Evolutionary conservation across 2,113 vertebrate genomes (phyloP).

Genomic region (Crypturellus undulatus): DNA sequence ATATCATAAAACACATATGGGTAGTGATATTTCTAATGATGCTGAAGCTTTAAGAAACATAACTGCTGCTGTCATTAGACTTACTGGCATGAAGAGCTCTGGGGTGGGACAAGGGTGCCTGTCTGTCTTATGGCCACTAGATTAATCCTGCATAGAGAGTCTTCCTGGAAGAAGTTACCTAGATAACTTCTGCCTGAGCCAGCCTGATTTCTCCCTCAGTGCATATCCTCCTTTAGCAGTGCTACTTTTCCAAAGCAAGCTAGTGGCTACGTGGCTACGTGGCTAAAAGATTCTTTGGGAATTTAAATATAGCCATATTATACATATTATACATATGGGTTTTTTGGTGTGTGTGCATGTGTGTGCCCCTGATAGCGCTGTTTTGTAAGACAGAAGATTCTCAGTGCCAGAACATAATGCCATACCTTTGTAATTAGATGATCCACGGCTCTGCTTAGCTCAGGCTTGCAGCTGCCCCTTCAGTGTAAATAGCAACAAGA

Average conservation of each 20-base stretch:
- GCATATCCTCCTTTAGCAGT: fast-evolving
- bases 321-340: neutral
- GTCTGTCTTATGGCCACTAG: neutral
- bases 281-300: neutral
- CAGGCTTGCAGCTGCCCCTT: neutral
- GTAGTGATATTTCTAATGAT: neutral
- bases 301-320: neutral
- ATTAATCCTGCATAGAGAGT: neutral
- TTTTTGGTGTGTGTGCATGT: neutral
- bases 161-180: neutral
- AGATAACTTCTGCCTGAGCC: neutral
- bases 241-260: neutral
- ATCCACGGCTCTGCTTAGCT: neutral
- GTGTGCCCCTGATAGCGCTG: neutral
- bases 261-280: fast-evolving
- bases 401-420: neutral
- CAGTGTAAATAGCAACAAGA: neutral
- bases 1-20: neutral
- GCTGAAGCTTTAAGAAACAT: neutral
- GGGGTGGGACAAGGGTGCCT: neutral
- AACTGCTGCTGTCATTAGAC: neutral
- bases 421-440: neutral
- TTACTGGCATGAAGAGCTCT: neutral
- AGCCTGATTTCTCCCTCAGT: neutral
- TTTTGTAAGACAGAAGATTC: neutral